phyloP scores from a whole-genome alignment of 2,888 invertebrate genomes.

The Teleiodes luculella region DNA sequence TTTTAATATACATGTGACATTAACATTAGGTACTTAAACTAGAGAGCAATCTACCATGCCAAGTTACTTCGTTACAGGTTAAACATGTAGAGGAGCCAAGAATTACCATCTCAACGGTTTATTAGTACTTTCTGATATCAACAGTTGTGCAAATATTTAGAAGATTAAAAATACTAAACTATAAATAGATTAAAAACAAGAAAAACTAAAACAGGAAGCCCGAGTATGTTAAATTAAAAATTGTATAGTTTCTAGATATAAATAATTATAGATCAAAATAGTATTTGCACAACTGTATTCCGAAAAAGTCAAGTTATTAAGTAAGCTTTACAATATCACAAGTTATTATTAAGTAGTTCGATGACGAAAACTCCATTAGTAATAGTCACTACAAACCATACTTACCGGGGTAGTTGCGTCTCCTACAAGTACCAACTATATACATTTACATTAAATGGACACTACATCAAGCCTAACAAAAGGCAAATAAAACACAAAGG shows the following conservation, averaged over 20 bases:
- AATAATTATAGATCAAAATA: neutral
- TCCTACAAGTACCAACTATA: slow-evolving; percentile 36
- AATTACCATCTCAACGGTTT: slow-evolving; percentile 44
- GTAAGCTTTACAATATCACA: slow-evolving; percentile 59
- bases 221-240: too few species aligned
- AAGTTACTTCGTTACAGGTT: slow-evolving; percentile 39
- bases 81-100: slow-evolving; percentile 63
- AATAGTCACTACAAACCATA: slow-evolving; percentile 46
- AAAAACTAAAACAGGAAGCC: too few species aligned
- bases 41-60: slow-evolving; percentile 61
- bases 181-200: neutral
- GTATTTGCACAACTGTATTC: slow-evolving; percentile 60
- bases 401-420: slow-evolving; percentile 53
- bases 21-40: slow-evolving; percentile 47
- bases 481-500: slow-evolving; percentile 73
- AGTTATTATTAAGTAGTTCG: slow-evolving; percentile 25
- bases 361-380: neutral
- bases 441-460: slow-evolving; percentile 55
- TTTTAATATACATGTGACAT: slow-evolving; percentile 37
- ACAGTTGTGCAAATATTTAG: slow-evolving; percentile 54
- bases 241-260: too few species aligned
- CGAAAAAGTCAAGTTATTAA: slow-evolving; percentile 36
- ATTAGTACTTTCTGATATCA: slow-evolving; percentile 36
- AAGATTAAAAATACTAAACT: neutral
- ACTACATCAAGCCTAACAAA: slow-evolving; percentile 74